Conservation (phyloP, 2,888 invertebrate species). For the Hirtodrosophila confusa region DNA sequence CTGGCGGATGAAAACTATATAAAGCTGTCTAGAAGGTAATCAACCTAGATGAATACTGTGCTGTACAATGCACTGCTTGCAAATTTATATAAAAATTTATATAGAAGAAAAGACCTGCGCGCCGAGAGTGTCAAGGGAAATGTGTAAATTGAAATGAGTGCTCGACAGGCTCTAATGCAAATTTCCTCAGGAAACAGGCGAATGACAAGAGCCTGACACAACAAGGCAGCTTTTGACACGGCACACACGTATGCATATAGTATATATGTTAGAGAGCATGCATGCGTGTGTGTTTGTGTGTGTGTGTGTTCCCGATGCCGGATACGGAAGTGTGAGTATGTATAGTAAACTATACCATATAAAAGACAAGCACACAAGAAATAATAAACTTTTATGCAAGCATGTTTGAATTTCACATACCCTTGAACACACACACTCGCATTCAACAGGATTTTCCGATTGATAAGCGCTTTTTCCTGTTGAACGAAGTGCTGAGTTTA, state of each 20-base stretch:
- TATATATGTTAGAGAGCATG: slow-evolving; percentile 2
- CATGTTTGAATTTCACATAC: neutral
- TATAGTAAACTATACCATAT: slow-evolving; percentile 10
- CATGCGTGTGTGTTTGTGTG: slow-evolving; percentile 5
- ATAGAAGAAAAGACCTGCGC: too few species aligned
- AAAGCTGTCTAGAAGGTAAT: too few species aligned
- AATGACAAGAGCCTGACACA: slow-evolving; percentile 43
- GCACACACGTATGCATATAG: slow-evolving; percentile 12
- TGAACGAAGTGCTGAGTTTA: too few species aligned
- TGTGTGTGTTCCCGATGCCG: slow-evolving; percentile 23
- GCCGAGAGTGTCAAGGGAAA: slow-evolving; percentile 14
- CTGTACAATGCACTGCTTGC: too few species aligned
- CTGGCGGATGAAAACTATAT: too few species aligned
- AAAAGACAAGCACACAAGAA: slow-evolving; percentile 24
- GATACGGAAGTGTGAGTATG: slow-evolving; percentile 51
- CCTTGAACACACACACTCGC: neutral
- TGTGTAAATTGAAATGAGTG: slow-evolving; percentile 33
- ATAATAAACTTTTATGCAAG: slow-evolving; percentile 3
- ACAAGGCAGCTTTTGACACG: slow-evolving; percentile 11
- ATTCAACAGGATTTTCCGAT: too few species aligned
- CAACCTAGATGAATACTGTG: too few species aligned
- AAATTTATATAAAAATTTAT: too few species aligned
- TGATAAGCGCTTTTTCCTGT: too few species aligned
- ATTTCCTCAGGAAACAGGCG: slow-evolving; percentile 62
- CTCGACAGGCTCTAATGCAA: slow-evolving; percentile 55